A percentile compares a stretch with the other conserved stretches of the same genome.
Evolutionary conservation across 2,888 invertebrate genomes (phyloP).

Genomic region (Pristionchus entomophagus): DNA sequence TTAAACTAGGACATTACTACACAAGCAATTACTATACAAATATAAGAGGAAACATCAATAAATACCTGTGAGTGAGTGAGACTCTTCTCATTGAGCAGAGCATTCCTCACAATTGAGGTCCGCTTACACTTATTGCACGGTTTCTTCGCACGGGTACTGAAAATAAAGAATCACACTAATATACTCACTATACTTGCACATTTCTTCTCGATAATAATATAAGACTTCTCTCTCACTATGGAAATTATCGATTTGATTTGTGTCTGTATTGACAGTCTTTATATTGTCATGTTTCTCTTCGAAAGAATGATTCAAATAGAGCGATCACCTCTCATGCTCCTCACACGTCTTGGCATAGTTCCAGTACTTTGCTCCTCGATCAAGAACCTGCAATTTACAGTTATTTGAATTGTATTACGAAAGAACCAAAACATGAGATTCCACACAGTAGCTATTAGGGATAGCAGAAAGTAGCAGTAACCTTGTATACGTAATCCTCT

Average conservation of each 20-base stretch:
- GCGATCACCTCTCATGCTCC: conserved; percentile 67
- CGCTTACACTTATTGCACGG: conserved; percentile 18
- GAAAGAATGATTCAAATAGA: conserved; percentile 79
- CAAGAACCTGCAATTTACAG: not conserved
- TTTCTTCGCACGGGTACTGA: conserved; percentile 79
- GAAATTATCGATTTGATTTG: too few relatives aligned
- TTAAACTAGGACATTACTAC: too few relatives aligned
- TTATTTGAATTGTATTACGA: not conserved
- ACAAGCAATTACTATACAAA: too few relatives aligned
- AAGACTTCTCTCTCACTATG: too few relatives aligned
- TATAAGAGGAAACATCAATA: not conserved
- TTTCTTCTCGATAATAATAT: too few relatives aligned
- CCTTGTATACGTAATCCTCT: conserved; percentile 49
- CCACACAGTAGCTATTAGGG: too few relatives aligned
- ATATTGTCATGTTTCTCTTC: not conserved
- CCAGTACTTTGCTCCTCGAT: conserved; percentile 36
- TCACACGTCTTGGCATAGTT: conserved; percentile 51
- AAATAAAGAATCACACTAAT: not conserved
- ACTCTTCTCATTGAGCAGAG: conserved; percentile 29
- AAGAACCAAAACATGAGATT: too few relatives aligned
- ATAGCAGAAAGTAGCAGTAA: not conserved
- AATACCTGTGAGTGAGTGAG: conserved; percentile 47
- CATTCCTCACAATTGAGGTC: not conserved
- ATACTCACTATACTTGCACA: not conserved
- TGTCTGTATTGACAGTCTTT: too few relatives aligned